A percentile compares a stretch with the other conserved stretches of the same genome.
These are phyloP conservation scores for Xenops minutus DNA, from an alignment of 2,797 vertebrate species.

Conservation along the genomic window DNA sequence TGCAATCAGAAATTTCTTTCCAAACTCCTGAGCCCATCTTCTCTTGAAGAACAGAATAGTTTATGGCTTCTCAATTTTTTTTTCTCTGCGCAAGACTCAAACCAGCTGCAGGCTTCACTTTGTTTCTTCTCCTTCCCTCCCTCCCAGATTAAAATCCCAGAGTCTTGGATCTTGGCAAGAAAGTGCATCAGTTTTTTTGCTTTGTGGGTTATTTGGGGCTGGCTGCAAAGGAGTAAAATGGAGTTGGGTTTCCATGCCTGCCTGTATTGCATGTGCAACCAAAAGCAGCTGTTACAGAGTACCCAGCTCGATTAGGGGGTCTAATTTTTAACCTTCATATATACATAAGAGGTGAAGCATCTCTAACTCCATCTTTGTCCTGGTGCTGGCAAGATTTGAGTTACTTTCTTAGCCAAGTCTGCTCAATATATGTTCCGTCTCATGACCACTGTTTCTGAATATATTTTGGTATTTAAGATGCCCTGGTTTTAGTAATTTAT, in stretches of 20 bases:
- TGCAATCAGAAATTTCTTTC: constrained; percentile 25
- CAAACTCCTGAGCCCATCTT: constrained; percentile 8
- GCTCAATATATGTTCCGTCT: background rate
- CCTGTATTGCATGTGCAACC: background rate
- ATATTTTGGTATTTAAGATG: background rate
- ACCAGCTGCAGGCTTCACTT: constrained; percentile 12
- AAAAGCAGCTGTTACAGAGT: background rate
- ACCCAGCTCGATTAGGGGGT: background rate
- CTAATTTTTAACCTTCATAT: background rate
- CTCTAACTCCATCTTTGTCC: background rate
- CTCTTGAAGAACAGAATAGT: background rate
- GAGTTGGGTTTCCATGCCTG: background rate
- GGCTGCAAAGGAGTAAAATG: background rate
- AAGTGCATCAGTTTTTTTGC: background rate
- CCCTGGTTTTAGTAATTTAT: background rate
- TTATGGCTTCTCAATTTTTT: background rate
- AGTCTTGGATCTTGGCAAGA: background rate
- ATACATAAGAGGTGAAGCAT: background rate
- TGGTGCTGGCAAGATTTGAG: background rate
- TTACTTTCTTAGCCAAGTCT: background rate
- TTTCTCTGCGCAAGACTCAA: background rate
- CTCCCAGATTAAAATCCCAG: background rate
- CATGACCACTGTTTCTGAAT: background rate
- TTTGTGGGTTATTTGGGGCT: background rate
- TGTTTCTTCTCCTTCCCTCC: background rate